Evolutionary conservation across 2,113 vertebrate species (phyloP), one percentile per base, ranked within the genome.

Genomic region (Prunella fulvescens): DNA sequence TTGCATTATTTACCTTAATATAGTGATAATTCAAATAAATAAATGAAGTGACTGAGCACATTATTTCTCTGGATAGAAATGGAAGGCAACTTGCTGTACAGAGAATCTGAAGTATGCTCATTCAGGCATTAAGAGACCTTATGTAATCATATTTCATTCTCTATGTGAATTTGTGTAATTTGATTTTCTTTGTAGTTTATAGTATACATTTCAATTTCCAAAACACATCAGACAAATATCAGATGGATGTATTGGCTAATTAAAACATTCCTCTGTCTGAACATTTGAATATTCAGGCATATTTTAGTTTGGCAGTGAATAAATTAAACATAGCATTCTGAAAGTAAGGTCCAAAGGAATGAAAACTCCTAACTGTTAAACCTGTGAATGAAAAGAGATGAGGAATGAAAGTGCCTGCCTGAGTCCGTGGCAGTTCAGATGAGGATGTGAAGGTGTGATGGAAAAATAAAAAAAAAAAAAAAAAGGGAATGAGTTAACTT

Each of bases 91-190:
- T 93, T 96, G 48, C 90, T 77, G 26, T 83, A 90, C 78, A 84
- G 39, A 85, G 64, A 82, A 79, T 74, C 85, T 94, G 85, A 96
- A 88, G 50, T 80, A 80, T 90, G 65, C 39, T 94, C n/a, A 9
- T 70, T 96, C 86, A 87, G 78, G 89, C 89, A 91, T 96, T 95
- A 92, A 91, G 83, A 93, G 71, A 86, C 48, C 57, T 95, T 96
- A 83, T 95, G 89, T 81, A 97, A 88, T 96, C 85, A 42, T 88
- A 84, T 92, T 94, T 92, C 37, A 91, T 90, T 95, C 92, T 95
- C 50, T 92, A 12, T 90, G 60, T 92, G 84, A 86, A 88, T 95
- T 78, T 74, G 37, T 91, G 57, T 91, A 92, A 92, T 93, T 96
- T 96, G 40, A 67, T 88, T 95, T 95, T 94, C 77, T 85, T 95